Base-by-base conservation (phyloP, 2,797 vertebrate genomes). In the Chrysocyon brachyurus region DNA sequence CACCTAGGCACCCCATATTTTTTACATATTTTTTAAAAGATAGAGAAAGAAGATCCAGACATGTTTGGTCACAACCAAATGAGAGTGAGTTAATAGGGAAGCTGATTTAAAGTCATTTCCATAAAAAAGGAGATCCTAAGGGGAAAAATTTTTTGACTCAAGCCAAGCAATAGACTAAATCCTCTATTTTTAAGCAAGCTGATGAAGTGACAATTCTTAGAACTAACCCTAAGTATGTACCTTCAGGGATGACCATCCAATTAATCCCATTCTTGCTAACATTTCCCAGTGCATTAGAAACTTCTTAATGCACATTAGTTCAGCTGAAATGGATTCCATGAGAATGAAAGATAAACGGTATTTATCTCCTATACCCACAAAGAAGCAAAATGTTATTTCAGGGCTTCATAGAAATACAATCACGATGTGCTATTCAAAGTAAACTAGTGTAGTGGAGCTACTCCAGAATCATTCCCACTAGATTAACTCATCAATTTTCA, bases 191-290 rank as follows among this genome's bases (percentile, higher is more conserved):
- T 97, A 97, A 98, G 92, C 54, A 92, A 63, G 49, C 4, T 33
- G 91, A 63, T 95, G 95, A 98, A 96, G 91, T 59, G 68, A 93
- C 93, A 97, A 88, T 97, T 98, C 94, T 96, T 85, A 98, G 84
- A 90, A 24, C 24, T 79, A 78, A 92, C 46, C 57, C 91, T 97
- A 86, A 95, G 96, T 91, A 84, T 79, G 61, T 96, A 97, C 77
- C 97, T 98, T 96, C 95, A 97, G 97, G 97, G 95, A 97, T 96
- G 97, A 97, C 92, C 86, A 96, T 68, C 90, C 95, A 97, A 85
- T 93, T 98, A 96, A 98, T 95, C 98, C 98, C 88, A 96, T 94
- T 95, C 56, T 95, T 85, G 84, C 40, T 89, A 86, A 96, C 78
- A 96, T 97, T 97, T 96, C 77, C 91, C 73, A 92, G 19, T 0